Evolutionary conservation across 2,888 invertebrate species (phyloP).

Genomic region (Camptogramma bilineatum): DNA sequence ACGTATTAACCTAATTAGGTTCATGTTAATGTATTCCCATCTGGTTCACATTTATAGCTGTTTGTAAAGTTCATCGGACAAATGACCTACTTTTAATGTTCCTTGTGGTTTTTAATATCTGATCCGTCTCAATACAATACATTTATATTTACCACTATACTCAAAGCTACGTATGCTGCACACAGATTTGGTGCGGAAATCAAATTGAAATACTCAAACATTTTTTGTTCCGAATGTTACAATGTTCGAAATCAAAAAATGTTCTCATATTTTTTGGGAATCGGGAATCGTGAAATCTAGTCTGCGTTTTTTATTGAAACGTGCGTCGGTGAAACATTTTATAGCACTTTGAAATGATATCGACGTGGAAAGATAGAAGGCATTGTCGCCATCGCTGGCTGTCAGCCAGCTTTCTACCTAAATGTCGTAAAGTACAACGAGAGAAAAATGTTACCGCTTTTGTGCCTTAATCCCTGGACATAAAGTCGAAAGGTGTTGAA

Average conservation of each 20-base stretch:
- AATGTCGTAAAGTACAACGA: constrained; percentile 46
- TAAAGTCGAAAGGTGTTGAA: constrained; percentile 36
- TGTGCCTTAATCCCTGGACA: constrained; percentile 39
- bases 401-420: constrained; percentile 57
- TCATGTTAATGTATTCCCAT: constrained; percentile 47
- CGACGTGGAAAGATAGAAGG: constrained; percentile 61
- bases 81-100: background rate
- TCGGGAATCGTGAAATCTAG: constrained; percentile 32
- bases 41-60: constrained; percentile 20
- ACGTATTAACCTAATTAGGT: constrained; percentile 59
- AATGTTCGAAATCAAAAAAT: constrained; percentile 32
- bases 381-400: constrained; percentile 66
- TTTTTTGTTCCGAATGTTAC: constrained; percentile 9
- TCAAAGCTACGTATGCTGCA: background rate
- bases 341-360: constrained; percentile 60
- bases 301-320: constrained; percentile 45
- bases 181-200: constrained; percentile 2
- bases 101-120: background rate
- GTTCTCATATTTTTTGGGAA: constrained; percentile 38
- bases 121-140: background rate
- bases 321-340: constrained; percentile 47
- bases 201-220: background rate
- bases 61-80: background rate
- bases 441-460: constrained; percentile 28
- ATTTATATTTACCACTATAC: background rate